phyloP scores from a whole-genome alignment of 1,140 invertebrate genomes.

The Lepidurus couesii region DNA sequence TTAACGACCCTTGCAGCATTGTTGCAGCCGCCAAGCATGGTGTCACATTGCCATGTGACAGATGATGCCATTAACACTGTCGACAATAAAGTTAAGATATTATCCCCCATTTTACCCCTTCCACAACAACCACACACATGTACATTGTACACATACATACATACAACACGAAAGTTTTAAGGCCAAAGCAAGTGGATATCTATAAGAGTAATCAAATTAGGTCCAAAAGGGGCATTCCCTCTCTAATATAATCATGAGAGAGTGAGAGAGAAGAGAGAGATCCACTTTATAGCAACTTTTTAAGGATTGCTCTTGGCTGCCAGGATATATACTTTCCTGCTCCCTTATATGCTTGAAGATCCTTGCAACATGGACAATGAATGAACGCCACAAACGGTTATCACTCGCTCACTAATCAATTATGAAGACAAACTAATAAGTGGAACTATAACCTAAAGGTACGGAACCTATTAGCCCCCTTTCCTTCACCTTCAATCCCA shows the following conservation, averaged over 20 bases:
- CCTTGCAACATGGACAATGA: no score
- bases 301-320: background rate
- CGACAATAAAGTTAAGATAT: slow-evolving; percentile 11
- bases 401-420: no score
- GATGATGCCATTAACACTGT: slow-evolving; percentile 9
- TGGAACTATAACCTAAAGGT: no score
- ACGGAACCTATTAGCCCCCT: no score
- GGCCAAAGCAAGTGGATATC: background rate
- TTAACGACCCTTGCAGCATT: background rate
- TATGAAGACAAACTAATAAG: no score
- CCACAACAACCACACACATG: background rate
- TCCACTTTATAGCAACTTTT: background rate
- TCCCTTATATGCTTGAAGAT: no score
- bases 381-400: no score
- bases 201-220: background rate
- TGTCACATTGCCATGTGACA: background rate
- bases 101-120: background rate
- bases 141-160: background rate
- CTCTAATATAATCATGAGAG: background rate
- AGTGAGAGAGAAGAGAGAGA: background rate
- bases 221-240: background rate
- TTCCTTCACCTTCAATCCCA: no score
- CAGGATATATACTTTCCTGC: no score
- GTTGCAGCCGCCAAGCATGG: background rate
- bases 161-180: background rate